These are phyloP conservation scores for Drosophila simulans DNA, from an alignment of 1,140 invertebrate species.

Conservation along the genomic window DNA sequence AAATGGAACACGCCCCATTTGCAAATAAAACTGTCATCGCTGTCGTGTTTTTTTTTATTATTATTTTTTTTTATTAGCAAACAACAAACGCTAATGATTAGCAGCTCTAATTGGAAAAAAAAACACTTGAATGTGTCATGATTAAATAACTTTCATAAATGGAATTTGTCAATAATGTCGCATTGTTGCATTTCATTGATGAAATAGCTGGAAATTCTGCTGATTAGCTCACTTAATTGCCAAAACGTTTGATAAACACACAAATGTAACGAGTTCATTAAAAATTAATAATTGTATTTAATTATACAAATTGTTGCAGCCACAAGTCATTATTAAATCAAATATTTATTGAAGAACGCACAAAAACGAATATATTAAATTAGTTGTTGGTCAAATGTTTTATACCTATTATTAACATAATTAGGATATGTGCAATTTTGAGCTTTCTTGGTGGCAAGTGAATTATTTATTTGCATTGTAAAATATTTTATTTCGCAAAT, in stretches of 20 bases:
- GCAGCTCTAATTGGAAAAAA: slow-evolving; percentile 1
- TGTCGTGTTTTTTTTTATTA: no score
- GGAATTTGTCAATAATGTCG: slow-evolving; percentile 2
- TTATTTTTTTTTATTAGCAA: slow-evolving; percentile 1
- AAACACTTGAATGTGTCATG: not conserved
- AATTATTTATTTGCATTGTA: not conserved
- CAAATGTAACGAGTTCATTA: not conserved
- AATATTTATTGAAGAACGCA: not conserved
- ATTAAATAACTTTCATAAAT: slow-evolving; percentile 2
- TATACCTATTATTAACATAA: no score
- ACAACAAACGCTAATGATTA: slow-evolving; percentile 7
- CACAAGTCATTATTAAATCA: not conserved
- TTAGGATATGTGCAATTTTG: no score
- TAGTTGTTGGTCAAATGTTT: not conserved
- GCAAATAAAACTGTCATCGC: slow-evolving; percentile 14
- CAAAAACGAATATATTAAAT: not conserved
- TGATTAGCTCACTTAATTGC: not conserved
- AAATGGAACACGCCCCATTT: slow-evolving; percentile 13
- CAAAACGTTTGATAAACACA: not conserved
- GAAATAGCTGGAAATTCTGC: no score
- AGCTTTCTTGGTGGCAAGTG: no score
- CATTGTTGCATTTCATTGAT: not conserved
- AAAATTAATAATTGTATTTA: not conserved
- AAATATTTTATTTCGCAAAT: no score
- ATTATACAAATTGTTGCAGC: not conserved